These are phyloP conservation scores for Chinchilla lanigera DNA, from an alignment of 2,113 vertebrate species.

Conservation along the genomic window DNA sequence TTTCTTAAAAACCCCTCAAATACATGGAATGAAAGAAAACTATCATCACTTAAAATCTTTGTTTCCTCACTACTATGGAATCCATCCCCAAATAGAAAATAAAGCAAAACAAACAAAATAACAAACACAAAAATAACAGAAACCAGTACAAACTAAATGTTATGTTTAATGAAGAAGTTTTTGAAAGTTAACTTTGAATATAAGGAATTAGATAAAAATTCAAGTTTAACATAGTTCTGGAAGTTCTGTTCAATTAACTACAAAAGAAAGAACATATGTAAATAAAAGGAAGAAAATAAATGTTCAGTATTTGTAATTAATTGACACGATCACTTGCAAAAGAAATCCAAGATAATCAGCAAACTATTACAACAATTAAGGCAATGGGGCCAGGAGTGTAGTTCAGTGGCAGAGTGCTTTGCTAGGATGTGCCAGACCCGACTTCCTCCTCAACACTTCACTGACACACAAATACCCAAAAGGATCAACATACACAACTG, in stretches of 20 bases:
- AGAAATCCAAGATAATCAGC: constrained; percentile 5
- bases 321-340: constrained; percentile 34
- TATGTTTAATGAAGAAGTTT: not conserved
- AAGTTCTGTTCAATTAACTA: constrained; percentile 16
- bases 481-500: constrained; percentile 46
- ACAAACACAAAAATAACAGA: not conserved
- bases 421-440: not conserved
- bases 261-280: not conserved
- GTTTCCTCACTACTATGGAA: not conserved
- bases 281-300: constrained; percentile 38
- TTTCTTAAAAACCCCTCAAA: not conserved
- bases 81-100: not conserved
- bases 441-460: not conserved
- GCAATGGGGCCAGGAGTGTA: not conserved
- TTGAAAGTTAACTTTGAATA: not conserved
- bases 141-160: not conserved
- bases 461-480: not conserved
- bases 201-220: constrained; percentile 23
- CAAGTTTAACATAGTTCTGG: not conserved
- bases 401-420: not conserved
- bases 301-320: constrained; percentile 22
- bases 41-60: not conserved
- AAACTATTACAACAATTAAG: constrained; percentile 22
- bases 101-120: constrained; percentile 28
- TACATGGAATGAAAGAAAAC: not conserved